These are phyloP conservation scores for Cochlearius cochlearius DNA, from an alignment of 2,113 vertebrate genomes.

Conservation along the genomic window DNA sequence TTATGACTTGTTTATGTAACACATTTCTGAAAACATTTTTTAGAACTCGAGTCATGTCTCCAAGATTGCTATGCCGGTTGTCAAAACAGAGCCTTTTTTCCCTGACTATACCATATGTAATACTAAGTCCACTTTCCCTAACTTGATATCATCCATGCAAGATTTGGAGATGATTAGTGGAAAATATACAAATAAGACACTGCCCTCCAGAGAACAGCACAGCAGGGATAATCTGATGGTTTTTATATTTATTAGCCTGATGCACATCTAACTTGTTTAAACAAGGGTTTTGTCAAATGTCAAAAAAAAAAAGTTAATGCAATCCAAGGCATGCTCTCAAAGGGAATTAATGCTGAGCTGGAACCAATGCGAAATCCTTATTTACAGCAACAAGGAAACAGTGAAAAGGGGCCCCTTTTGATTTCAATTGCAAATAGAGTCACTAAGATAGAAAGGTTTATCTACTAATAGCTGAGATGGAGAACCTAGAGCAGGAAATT, in stretches of 20 bases:
- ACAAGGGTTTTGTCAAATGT: constrained; percentile 44
- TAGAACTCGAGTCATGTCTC: constrained; percentile 61
- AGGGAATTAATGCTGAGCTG: constrained; percentile 48
- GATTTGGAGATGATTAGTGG: constrained; percentile 42
- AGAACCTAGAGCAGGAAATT: background rate
- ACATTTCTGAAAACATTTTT: constrained; percentile 68
- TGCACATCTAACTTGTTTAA: constrained; percentile 51
- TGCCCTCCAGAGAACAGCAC: constrained; percentile 7
- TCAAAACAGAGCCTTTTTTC: constrained; percentile 61
- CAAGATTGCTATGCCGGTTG: constrained; percentile 46
- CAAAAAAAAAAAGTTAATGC: background rate
- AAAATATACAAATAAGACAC: constrained; percentile 45
- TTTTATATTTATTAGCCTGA: constrained; percentile 33
- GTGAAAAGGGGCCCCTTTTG: background rate
- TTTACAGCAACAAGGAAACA: constrained; percentile 9
- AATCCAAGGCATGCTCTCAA: constrained; percentile 42
- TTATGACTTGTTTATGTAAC: constrained; percentile 65
- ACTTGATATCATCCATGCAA: constrained; percentile 31
- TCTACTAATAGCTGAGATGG: background rate
- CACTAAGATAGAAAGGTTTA: background rate
- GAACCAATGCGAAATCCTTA: background rate
- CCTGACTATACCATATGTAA: constrained; percentile 49
- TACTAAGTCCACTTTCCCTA: constrained; percentile 32
- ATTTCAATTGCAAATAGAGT: background rate
- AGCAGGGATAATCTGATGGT: background rate